These are phyloP conservation scores for Dioctria linearis DNA, from an alignment of 2,888 invertebrate genomes.

Conservation along the genomic window DNA sequence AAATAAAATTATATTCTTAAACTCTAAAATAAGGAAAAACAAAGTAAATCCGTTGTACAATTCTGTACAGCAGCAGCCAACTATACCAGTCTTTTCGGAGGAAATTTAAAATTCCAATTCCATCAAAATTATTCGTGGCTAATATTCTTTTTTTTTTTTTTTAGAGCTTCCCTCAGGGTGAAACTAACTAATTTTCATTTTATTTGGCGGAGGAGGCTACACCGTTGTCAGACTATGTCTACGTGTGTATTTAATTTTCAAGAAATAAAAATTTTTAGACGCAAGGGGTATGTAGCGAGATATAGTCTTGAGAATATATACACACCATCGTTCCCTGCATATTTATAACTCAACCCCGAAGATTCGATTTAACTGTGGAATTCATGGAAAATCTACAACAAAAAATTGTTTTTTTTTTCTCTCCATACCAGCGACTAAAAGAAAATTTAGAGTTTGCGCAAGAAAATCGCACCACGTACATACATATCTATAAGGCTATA, in stretches of 20 bases:
- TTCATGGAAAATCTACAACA: slow-evolving; percentile 38
- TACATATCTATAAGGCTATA: too few species aligned
- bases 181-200: slow-evolving; percentile 33
- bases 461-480: slow-evolving; percentile 28
- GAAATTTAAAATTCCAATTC: slow-evolving; percentile 47
- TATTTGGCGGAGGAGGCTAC: too few species aligned
- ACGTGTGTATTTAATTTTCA: slow-evolving; percentile 41
- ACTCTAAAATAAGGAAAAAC: too few species aligned
- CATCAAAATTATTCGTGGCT: slow-evolving; percentile 25
- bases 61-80: too few species aligned
- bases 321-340: neutral
- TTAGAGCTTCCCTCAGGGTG: neutral
- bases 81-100: neutral
- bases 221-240: too few species aligned
- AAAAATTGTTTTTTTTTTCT: slow-evolving; percentile 5
- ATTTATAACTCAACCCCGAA: neutral
- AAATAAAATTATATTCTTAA: too few species aligned
- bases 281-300: neutral
- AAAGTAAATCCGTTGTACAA: too few species aligned
- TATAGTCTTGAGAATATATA: neutral
- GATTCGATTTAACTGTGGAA: slow-evolving; percentile 41
- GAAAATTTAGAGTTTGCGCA: slow-evolving; percentile 52
- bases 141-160: neutral
- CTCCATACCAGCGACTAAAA: neutral
- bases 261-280: slow-evolving; percentile 46